Evolutionary conservation across 2,113 vertebrate species (phyloP).

Genomic region (Cyprinodon tularosa): DNA sequence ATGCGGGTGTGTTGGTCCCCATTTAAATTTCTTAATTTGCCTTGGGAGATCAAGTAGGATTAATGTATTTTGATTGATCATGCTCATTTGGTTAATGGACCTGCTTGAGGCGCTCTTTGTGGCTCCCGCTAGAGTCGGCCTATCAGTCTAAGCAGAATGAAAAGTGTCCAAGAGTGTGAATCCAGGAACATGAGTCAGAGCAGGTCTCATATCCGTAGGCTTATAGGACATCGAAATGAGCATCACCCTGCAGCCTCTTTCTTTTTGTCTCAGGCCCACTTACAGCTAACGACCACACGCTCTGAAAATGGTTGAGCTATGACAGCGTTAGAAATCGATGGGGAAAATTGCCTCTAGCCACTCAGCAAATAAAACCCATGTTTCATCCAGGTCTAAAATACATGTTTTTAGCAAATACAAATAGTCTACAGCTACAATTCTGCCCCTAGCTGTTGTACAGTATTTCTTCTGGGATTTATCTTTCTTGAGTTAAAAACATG

Average conservation of each 20-base stretch:
- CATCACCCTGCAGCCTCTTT: background rate
- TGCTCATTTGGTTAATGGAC: conserved; percentile 67
- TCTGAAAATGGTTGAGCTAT: conserved; percentile 43
- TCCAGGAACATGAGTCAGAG: conserved; percentile 9
- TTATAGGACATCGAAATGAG: background rate
- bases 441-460: background rate
- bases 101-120: conserved; percentile 23
- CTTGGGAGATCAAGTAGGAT: conserved; percentile 45
- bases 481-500: background rate
- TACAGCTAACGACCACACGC: conserved; percentile 22
- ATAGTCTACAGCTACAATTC: conserved; percentile 4
- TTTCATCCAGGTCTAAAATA: conserved; percentile 22
- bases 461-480: background rate
- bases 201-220: background rate
- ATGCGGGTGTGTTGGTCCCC: background rate
- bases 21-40: conserved; percentile 27
- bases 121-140: conserved; percentile 10
- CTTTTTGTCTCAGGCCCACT: background rate
- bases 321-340: conserved; percentile 54
- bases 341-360: conserved; percentile 48
- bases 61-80: conserved; percentile 56
- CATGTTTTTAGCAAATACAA: conserved; percentile 32
- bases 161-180: conserved; percentile 16
- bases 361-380: conserved; percentile 49
- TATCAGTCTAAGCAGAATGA: conserved; percentile 31